phyloP scores from a whole-genome alignment of 2,113 vertebrate species.

The Rhabdornis inornatus region DNA sequence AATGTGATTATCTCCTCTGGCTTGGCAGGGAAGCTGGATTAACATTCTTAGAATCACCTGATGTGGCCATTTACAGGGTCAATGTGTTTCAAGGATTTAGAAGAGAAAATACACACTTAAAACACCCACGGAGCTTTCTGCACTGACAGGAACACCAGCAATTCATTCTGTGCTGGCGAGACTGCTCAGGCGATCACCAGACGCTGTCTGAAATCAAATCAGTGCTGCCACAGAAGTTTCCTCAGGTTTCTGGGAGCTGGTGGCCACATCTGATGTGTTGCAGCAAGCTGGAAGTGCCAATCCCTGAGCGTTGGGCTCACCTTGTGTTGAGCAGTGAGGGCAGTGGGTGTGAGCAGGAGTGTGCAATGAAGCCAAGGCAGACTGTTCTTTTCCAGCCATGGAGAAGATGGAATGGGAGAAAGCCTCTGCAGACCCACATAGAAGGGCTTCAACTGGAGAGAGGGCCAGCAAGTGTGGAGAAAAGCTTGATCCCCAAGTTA shows the following conservation, averaged over 20 bases:
- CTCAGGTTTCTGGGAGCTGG: background rate
- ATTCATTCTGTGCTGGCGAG: background rate
- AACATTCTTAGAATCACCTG: slow-evolving; percentile 60
- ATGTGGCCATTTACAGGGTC: slow-evolving; percentile 60
- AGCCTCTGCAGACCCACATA: background rate
- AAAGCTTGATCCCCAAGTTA: background rate
- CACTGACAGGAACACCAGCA: background rate
- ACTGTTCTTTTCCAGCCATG: background rate
- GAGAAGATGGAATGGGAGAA: background rate
- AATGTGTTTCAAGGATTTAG: slow-evolving; percentile 51
- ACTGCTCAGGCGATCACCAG: background rate
- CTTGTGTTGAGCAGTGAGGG: background rate
- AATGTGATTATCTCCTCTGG: slow-evolving; percentile 31
- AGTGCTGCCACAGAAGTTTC: background rate
- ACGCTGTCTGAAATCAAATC: background rate
- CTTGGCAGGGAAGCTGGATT: slow-evolving; percentile 65
- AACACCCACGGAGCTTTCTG: slow-evolving; percentile 11
- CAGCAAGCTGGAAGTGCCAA: background rate
- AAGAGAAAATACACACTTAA: background rate
- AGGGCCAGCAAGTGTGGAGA: background rate
- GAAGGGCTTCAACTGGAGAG: background rate
- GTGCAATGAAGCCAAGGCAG: background rate
- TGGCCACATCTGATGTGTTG: background rate
- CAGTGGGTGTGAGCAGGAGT: background rate
- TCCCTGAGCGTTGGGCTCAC: background rate